Evolutionary conservation across 2,888 invertebrate genomes (phyloP), one percentile per base, ranked within the genome.

Genomic region (Ectemnius lituratus): DNA sequence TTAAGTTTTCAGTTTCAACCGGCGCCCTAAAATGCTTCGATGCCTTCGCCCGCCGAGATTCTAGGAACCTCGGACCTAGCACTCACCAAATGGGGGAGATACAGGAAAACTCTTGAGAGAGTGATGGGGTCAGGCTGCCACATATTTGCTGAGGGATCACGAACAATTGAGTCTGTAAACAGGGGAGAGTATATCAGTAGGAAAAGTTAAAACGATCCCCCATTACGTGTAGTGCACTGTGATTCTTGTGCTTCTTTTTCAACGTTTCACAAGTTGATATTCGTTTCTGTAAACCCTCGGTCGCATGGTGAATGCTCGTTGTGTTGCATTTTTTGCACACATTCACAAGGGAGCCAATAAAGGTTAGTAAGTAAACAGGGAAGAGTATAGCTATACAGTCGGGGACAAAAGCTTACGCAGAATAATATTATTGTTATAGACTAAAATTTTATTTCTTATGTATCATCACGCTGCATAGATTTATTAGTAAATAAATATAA

Each of bases 1-100:
- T 86, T 87, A 88, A 88, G 86, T 87, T 85, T 73, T 65, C 74
- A 67, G 76, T 79, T 78, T 72, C 79, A 58, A n/a, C 8, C 37
- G 5, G 37, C 37, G n/a, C 66, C 70, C 62, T 45, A 62, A 46
- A 59, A 49, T 18, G 58, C 49, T 62, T 66, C 58, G 69, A 62
- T 45, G 45, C 45, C 52, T 37, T 56, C 60, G 56, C 49, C 47
- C 20, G 49, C 61, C 63, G 63, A 27, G 68, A 58, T 45, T 58
- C 23, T 66, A 52, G 46, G 68, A 61, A 57, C 58, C n/a, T 59
- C 58, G 61, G 70, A 60, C 67, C 23, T 45, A 58, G 69, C 77
- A 80, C 75, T 86, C 69, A 70, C 70, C 75, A 76, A 78, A 78
- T 83, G 62, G 71, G 71, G 72, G 73, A 70, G 75, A 16, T 28